Conservation (phyloP, 2,113 vertebrate species). For the Zonotrichia leucophrys region DNA sequence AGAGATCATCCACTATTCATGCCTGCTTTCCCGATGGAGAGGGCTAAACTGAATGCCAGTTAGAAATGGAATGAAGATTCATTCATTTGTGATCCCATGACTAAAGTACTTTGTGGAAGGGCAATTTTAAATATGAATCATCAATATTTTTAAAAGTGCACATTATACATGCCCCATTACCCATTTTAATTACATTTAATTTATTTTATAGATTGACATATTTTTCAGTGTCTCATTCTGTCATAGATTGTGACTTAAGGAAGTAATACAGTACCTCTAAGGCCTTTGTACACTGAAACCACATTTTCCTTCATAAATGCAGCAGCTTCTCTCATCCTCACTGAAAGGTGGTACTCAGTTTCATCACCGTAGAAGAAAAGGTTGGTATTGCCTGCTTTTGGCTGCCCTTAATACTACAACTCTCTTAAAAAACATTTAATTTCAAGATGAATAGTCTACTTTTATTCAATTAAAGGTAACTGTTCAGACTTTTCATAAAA, state of each 20-base stretch:
- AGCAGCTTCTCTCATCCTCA: background rate
- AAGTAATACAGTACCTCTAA: background rate
- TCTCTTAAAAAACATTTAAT: background rate
- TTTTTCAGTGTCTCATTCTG: slow-evolving; percentile 9
- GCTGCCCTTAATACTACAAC: background rate
- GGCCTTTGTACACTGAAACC: background rate
- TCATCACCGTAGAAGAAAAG: background rate
- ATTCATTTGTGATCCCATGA: background rate
- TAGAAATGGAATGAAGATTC: background rate
- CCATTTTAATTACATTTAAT: slow-evolving; percentile 21
- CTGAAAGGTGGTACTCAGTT: background rate
- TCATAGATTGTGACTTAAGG: background rate
- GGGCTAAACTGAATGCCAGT: background rate
- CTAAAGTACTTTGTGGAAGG: background rate
- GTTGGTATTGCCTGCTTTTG: background rate
- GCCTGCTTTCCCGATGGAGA: background rate
- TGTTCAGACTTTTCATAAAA: background rate
- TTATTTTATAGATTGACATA: background rate
- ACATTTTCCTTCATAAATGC: background rate
- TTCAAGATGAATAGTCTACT: background rate
- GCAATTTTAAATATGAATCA: background rate
- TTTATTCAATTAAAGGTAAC: background rate
- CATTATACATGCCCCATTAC: background rate
- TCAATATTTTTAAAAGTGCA: background rate
- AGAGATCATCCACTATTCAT: background rate